phyloP scores from a whole-genome alignment of 2,797 vertebrate genomes.

The Channa striata region DNA sequence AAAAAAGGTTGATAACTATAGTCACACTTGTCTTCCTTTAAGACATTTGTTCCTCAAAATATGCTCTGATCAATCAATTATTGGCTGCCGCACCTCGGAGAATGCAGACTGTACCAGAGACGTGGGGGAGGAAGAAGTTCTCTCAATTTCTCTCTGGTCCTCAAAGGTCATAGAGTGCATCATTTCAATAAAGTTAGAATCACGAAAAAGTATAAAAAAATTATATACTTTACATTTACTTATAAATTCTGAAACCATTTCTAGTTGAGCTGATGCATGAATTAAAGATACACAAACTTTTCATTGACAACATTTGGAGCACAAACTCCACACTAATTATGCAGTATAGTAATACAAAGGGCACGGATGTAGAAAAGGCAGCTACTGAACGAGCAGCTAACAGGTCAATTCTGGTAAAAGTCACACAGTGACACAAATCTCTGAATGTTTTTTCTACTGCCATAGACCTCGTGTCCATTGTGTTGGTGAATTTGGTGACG shows the following conservation, averaged over 20 bases:
- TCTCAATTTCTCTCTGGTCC: slow-evolving; percentile 12
- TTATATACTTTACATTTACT: background rate
- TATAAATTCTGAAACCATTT: slow-evolving; percentile 5
- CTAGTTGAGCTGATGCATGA: background rate
- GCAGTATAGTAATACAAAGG: no score
- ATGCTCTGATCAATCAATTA: background rate
- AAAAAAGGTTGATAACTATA: background rate
- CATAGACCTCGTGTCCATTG: no score
- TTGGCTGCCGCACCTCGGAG: slow-evolving; percentile 5
- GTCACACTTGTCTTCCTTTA: background rate
- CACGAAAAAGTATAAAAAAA: background rate
- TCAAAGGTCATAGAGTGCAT: slow-evolving; percentile 13
- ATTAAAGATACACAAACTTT: no score
- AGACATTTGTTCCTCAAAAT: background rate
- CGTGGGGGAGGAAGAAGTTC: slow-evolving; percentile 13
- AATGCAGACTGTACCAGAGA: slow-evolving; percentile 1
- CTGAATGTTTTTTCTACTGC: no score
- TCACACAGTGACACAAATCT: no score
- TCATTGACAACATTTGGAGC: no score
- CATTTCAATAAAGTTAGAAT: background rate
- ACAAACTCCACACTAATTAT: no score
- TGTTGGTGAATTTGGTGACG: no score
- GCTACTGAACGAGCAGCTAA: background rate
- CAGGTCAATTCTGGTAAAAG: background rate
- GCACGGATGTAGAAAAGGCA: background rate